phyloP scores from a whole-genome alignment of 2,113 vertebrate species.

The Eira barbara region DNA sequence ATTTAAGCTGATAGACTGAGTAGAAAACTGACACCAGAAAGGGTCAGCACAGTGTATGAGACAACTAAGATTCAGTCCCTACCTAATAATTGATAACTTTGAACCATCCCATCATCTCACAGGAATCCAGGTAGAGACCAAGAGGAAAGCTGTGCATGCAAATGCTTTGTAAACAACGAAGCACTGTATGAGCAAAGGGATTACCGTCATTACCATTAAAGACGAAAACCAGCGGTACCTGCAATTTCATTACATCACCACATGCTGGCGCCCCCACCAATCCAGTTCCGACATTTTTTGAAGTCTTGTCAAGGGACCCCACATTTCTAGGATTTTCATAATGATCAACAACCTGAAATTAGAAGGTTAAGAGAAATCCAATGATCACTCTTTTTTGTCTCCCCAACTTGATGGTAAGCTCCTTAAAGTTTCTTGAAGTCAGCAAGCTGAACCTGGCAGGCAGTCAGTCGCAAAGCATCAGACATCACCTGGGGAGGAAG shows the following conservation, averaged over 20 bases:
- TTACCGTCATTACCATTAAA: background rate
- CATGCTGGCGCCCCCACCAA: slow-evolving; percentile 97
- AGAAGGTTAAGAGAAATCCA: background rate
- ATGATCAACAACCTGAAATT: slow-evolving; percentile 94
- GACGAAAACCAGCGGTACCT: slow-evolving; percentile 81
- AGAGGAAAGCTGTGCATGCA: too few species aligned
- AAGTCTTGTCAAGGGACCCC: slow-evolving; percentile 91
- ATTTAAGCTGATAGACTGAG: background rate
- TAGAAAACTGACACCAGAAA: background rate
- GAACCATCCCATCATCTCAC: background rate
- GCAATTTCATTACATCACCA: slow-evolving; percentile 98
- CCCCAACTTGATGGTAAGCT: background rate
- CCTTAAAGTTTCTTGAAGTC: too few species aligned
- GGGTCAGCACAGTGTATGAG: too few species aligned
- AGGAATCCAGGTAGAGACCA: background rate
- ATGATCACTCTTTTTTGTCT: background rate
- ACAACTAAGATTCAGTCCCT: background rate
- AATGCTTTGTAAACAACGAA: background rate
- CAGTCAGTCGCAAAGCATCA: background rate
- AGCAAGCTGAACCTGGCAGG: background rate
- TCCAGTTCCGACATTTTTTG: slow-evolving; percentile 96
- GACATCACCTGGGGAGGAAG: background rate
- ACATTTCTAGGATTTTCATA: slow-evolving; percentile 98
- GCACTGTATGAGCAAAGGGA: background rate
- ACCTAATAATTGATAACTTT: background rate